Conservation (phyloP, 2,888 invertebrate species). For the Baccha elongata region DNA sequence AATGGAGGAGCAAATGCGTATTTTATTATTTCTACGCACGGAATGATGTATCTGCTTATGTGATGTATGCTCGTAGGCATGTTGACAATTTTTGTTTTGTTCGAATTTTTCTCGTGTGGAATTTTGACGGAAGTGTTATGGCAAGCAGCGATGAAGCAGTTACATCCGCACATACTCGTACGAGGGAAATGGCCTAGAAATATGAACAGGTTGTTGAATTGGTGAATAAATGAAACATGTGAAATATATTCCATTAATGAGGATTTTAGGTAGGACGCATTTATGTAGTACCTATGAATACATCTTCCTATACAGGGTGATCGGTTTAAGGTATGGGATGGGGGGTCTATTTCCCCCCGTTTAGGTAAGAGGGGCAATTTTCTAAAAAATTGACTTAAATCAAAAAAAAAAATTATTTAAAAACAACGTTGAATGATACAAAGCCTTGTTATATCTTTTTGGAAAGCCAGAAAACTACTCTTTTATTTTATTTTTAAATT, state of each 20-base stretch:
- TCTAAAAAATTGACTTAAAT: too few species aligned
- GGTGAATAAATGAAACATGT: slow-evolving; percentile 56
- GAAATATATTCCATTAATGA: slow-evolving; percentile 15
- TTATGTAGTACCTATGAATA: too few species aligned
- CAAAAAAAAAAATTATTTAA: too few species aligned
- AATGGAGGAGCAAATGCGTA: slow-evolving; percentile 65
- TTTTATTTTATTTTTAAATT: too few species aligned
- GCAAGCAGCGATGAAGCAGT: slow-evolving; percentile 37
- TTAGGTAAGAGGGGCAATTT: too few species aligned
- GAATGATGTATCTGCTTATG: slow-evolving; percentile 23
- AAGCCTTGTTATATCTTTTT: too few species aligned
- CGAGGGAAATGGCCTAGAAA: slow-evolving; percentile 62
- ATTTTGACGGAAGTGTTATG: slow-evolving; percentile 54
- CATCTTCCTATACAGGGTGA: too few species aligned
- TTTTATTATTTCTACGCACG: slow-evolving; percentile 68
- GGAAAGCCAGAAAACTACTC: too few species aligned
- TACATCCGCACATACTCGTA: slow-evolving; percentile 39
- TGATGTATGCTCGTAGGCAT: slow-evolving; percentile 32
- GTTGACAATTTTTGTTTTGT: slow-evolving; percentile 29
- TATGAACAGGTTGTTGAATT: slow-evolving; percentile 58
- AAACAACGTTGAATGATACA: too few species aligned
- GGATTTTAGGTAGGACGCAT: too few species aligned
- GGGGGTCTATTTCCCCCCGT: too few species aligned
- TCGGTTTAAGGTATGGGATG: too few species aligned
- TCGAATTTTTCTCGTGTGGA: slow-evolving; percentile 6